A percentile compares a stretch with the other conserved stretches of the same genome.
Evolutionary conservation across 2,797 vertebrate genomes (phyloP).

Genomic region (Darevskia mixta): DNA sequence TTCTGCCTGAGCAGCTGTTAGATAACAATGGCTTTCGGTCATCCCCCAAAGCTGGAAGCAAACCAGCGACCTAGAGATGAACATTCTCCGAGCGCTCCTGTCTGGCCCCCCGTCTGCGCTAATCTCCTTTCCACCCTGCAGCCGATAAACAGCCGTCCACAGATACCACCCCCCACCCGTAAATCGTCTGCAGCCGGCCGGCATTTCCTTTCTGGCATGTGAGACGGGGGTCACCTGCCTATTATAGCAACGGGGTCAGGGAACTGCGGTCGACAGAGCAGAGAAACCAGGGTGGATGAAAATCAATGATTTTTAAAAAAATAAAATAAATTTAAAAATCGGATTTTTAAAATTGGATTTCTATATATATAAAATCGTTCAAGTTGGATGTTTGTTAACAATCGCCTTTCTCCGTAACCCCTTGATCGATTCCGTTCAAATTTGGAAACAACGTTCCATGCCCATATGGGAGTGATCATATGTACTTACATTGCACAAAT

Average conservation of each 20-base stretch:
- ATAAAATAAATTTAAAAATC: too few relatives aligned
- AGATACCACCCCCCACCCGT: background rate
- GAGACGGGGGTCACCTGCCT: rapidly evolving
- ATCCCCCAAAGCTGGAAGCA: constrained; percentile 9
- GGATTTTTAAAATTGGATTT: too few relatives aligned
- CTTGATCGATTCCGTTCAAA: too few relatives aligned
- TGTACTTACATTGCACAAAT: too few relatives aligned
- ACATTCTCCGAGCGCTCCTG: background rate
- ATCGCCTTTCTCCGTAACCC: too few relatives aligned
- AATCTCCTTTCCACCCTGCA: background rate
- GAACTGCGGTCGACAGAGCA: background rate
- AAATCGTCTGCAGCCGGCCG: background rate
- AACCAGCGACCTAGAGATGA: constrained; percentile 11
- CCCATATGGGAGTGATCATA: too few relatives aligned
- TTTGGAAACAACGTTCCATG: too few relatives aligned
- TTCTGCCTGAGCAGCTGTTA: constrained; percentile 24
- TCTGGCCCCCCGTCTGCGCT: background rate
- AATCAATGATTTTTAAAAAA: background rate
- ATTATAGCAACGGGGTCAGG: constrained; percentile 25
- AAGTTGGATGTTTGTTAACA: too few relatives aligned
- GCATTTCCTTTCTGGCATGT: constrained; percentile 16
- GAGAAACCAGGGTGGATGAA: background rate
- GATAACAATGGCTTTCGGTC: constrained; percentile 30
- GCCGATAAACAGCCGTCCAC: background rate
- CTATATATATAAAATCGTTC: too few relatives aligned